Evolutionary conservation across 2,113 vertebrate genomes (phyloP), one percentile per base, ranked within the genome.

Genomic region (Lepisosteus osseus): DNA sequence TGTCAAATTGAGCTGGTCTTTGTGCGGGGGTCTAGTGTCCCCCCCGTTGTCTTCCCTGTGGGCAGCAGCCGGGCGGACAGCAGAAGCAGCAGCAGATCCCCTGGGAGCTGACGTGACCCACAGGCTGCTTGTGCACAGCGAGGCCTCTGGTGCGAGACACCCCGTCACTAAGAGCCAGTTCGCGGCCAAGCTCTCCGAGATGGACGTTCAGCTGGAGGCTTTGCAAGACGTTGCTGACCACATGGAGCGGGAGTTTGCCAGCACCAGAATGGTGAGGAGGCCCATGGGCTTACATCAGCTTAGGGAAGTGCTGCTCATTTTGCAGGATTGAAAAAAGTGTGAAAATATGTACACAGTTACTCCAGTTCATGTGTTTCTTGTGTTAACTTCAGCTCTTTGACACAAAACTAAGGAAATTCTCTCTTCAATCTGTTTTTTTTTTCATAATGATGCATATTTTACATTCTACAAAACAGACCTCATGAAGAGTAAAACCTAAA

Each of bases 161-260:
- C 2, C 71, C 54, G 68, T 69, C 15, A 73, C 72, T 40, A 29
- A 13, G 67, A 65, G 84, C 47, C 88, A 84, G 74, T 87, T 94
- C 77, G 86, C 86, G 0, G 80, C 85, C 61, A 89, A 85, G 62
- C 87, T 97, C 15, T 86, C 85, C 3, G 83, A 94, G 77, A 91
- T 96, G 77, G 92, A 95, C 51, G 68, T 78, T 42, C 92, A 94
- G 75, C 76, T 98, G 40, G 80, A 82, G 8, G 82, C 86, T 6
- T 79, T 99, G 7, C 92, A 96, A 83, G 86, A 78, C 61, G 90
- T 96, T 14, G 89, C 92, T 6, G 90, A 95, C 74, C 79, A 81
- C 74, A 91, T 97, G 80, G 95, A 98, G 72, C 83, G 72, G 64
- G 92, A 96, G 82, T 95, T 95, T 72, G 86, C 87, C 68, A 81